Conservation (phyloP, 2,888 invertebrate genomes). For the Drosophila suboccidentalis region DNA sequence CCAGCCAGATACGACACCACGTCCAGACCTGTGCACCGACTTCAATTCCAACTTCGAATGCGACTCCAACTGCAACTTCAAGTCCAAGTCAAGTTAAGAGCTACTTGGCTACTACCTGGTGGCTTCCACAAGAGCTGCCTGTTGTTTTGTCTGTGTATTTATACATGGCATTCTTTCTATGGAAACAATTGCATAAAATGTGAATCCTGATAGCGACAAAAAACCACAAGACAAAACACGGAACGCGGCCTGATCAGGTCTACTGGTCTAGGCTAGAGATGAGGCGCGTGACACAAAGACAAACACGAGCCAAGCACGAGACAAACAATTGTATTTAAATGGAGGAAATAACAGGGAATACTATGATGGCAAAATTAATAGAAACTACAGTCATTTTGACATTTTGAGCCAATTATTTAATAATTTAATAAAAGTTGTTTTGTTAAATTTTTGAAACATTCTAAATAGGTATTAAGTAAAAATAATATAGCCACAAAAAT, state of each 20-base stretch:
- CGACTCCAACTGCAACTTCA: conserved; percentile 7
- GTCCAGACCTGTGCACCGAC: conserved; percentile 39
- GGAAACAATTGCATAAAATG: conserved; percentile 77
- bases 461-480: too few species aligned
- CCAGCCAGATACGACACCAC: conserved; percentile 61
- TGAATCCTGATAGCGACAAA: conserved; percentile 79
- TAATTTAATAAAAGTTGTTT: too few species aligned
- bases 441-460: too few species aligned
- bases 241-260: conserved; percentile 20
- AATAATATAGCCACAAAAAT: too few species aligned
- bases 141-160: conserved; percentile 49
- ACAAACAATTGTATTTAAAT: not conserved
- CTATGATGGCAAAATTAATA: too few species aligned
- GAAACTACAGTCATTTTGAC: too few species aligned
- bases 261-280: conserved; percentile 21
- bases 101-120: conserved; percentile 48
- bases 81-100: conserved; percentile 56
- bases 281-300: not conserved
- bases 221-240: conserved; percentile 54
- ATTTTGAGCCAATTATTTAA: too few species aligned
- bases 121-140: conserved; percentile 17
- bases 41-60: conserved; percentile 6
- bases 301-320: not conserved
- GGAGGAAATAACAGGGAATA: too few species aligned
- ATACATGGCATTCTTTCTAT: conserved; percentile 69